Conservation (phyloP, 2,113 vertebrate genomes). For the Leucoraja erinaceus region DNA sequence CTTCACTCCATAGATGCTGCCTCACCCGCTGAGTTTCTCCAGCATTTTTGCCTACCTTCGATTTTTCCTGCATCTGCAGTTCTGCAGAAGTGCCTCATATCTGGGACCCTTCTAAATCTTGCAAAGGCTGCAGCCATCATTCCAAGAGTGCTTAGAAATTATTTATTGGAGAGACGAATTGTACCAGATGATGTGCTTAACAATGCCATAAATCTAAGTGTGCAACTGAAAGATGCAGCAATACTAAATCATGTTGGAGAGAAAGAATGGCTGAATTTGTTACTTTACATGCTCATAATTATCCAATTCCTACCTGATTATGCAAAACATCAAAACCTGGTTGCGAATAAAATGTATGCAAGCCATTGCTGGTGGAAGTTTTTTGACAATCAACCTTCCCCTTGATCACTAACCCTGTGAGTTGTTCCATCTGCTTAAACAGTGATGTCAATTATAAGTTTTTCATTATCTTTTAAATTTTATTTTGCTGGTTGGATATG, state of each 20-base stretch:
- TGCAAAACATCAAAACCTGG: background rate
- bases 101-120: too few species aligned
- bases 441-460: background rate
- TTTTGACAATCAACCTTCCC: background rate
- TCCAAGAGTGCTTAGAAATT: background rate
- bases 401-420: background rate
- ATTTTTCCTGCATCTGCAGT: too few species aligned
- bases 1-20: too few species aligned
- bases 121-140: background rate
- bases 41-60: too few species aligned
- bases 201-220: background rate
- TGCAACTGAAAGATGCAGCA: background rate
- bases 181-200: background rate
- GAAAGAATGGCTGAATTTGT: background rate
- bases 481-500: background rate
- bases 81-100: too few species aligned
- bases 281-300: background rate
- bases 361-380: background rate
- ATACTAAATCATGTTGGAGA: background rate
- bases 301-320: background rate
- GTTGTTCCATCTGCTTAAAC: slow-evolving; percentile 22
- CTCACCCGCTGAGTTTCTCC: too few species aligned
- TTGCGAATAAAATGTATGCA: background rate
- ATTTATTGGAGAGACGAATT: background rate
- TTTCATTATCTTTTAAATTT: background rate